phyloP scores from a whole-genome alignment of 2,888 invertebrate genomes.

The Pammene aurita region DNA sequence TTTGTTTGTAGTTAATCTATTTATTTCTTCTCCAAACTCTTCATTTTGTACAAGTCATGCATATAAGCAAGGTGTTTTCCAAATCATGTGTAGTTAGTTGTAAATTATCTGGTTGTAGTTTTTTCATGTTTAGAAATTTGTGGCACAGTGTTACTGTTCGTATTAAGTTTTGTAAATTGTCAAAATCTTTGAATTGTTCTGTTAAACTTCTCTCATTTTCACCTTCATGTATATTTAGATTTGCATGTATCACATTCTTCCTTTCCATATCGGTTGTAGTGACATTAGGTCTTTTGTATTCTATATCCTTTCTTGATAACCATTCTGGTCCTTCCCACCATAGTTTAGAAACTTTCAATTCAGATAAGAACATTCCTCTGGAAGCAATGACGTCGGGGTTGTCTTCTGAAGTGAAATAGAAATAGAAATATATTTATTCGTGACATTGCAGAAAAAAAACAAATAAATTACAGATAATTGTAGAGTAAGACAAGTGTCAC shows the following conservation, averaged over 20 bases:
- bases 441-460: too few species aligned
- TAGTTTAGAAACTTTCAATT: not conserved
- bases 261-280: not conserved
- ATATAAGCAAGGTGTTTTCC: not conserved
- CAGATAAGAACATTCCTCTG: not conserved
- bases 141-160: not conserved
- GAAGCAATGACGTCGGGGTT: not conserved
- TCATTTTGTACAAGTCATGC: not conserved
- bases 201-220: not conserved
- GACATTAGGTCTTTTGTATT: not conserved
- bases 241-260: not conserved
- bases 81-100: not conserved
- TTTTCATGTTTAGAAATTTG: not conserved
- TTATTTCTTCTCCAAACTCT: not conserved
- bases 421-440: too few species aligned
- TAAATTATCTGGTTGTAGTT: not conserved
- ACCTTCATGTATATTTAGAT: conserved; percentile 7
- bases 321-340: conserved; percentile 1
- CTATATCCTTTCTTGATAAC: not conserved
- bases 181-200: not conserved
- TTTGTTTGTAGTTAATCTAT: too few species aligned
- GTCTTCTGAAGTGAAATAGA: too few species aligned
- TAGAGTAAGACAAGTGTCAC: too few species aligned
- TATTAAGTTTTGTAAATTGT: not conserved
- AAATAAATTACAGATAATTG: too few species aligned